Base-by-base conservation (phyloP, 1,140 invertebrate genomes). In the Heterodera carotae region DNA sequence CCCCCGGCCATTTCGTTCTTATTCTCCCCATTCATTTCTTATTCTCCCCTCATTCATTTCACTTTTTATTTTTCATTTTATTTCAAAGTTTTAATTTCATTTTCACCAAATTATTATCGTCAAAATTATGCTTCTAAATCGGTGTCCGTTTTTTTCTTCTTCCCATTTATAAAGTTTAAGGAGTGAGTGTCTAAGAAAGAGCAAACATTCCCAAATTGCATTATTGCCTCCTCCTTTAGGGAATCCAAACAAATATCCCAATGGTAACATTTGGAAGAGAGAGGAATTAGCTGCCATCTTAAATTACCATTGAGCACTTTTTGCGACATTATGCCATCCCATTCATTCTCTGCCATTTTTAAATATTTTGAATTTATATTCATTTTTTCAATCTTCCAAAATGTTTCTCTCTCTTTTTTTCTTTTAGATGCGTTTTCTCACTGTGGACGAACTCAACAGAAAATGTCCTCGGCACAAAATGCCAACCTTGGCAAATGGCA, bases 381-480 rank as follows among this genome's bases (percentile, higher is more conserved):
- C n/a, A n/a, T n/a, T n/a, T n/a, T n/a, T n/a, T n/a, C n/a, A n/a
- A n/a, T 12, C 12, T 43, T 43, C 12, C 39, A 43, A 12, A 43
- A 43, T 43, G 39, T 43, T 43, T 12, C 39, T 43, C 39, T 43
- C 12, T 43, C 39, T 43, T 43, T 43, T 43, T 43, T 12, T 43
- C 39, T 43, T 43, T 43, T 72, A 84, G 83, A 75, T 84, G n/a
- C 82, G 81, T 79, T 80, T 81, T 75, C 78, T 82, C 77, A 76
- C 81, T 48, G 60, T 85, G 7, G 80, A 81, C 18, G 82, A 85
- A 43, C 81, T 84, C 43, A 80, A 85, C 68, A 70, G 79, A 29
- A 80, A 84, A 70, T 85, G 84, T 77, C 72, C 83, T n/a, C 77
- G 84, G 48, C 75, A 73, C 34, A 31, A 80, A 25, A 62, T 81